Evolutionary conservation across 2,888 invertebrate genomes (phyloP).

Genomic region (Heliconius sara): DNA sequence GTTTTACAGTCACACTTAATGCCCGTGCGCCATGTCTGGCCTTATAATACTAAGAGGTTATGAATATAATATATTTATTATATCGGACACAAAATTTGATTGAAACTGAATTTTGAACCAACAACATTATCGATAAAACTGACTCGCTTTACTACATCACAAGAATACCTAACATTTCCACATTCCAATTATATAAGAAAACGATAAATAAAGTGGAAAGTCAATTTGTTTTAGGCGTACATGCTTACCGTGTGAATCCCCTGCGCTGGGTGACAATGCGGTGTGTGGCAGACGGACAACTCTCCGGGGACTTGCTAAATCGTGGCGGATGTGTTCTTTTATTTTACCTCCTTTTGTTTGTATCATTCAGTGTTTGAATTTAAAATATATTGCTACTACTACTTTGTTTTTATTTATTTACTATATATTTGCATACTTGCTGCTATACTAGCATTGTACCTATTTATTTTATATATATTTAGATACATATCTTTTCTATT

Average conservation of each 20-base stretch:
- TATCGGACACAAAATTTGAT: too few species aligned
- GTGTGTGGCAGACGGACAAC: constrained; percentile 56
- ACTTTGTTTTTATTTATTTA: too few species aligned
- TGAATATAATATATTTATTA: background rate
- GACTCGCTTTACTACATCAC: background rate
- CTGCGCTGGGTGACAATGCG: constrained; percentile 70
- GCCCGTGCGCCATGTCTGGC: too few species aligned
- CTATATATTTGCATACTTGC: too few species aligned
- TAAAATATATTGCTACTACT: constrained; percentile 12
- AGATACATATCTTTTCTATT: too few species aligned
- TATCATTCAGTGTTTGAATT: constrained; percentile 48
- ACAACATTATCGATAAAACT: background rate
- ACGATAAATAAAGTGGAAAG: constrained; percentile 34
- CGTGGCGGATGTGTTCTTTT: constrained; percentile 71
- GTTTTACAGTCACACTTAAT: too few species aligned
- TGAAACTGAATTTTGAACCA: background rate
- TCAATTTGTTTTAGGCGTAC: constrained; percentile 43
- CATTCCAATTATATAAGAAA: constrained; percentile 26
- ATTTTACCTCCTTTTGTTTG: constrained; percentile 59
- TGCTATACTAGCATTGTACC: too few species aligned
- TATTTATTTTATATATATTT: too few species aligned
- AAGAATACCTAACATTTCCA: background rate
- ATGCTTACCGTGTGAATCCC: constrained; percentile 47
- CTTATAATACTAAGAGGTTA: background rate
- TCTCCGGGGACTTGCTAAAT: constrained; percentile 72